These are phyloP conservation scores for Sinopyrophorus schimmeli DNA, from an alignment of 2,888 invertebrate genomes.

Conservation along the genomic window DNA sequence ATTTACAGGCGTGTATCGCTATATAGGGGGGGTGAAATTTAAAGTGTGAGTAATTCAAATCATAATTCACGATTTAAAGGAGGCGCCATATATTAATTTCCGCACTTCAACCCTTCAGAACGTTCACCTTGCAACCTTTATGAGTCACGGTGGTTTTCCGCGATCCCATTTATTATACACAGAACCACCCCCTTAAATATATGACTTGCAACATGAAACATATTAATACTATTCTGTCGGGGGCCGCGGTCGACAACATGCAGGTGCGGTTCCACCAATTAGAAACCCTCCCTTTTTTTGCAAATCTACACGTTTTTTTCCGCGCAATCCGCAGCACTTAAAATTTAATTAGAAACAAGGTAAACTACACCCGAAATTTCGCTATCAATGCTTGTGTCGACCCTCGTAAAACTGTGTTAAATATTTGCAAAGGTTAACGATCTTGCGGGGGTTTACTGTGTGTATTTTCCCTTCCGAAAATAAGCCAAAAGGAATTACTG, in stretches of 20 bases:
- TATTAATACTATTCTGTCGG: constrained; percentile 23
- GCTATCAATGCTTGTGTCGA: too few species aligned
- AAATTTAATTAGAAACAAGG: too few species aligned
- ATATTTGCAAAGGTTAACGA: too few species aligned
- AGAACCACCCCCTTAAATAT: constrained; percentile 17
- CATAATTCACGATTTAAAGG: constrained; percentile 27
- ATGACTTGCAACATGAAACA: constrained; percentile 24
- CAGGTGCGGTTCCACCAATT: constrained; percentile 33
- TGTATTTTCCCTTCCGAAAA: too few species aligned
- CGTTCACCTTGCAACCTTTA: constrained; percentile 29
- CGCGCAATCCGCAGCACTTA: too few species aligned
- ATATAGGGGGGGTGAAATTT: constrained; percentile 8
- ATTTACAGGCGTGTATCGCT: constrained; percentile 5
- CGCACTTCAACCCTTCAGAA: constrained; percentile 28
- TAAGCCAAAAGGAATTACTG: too few species aligned
- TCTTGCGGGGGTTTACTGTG: too few species aligned
- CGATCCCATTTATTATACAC: constrained; percentile 24
- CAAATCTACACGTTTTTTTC: too few species aligned
- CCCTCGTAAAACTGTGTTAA: too few species aligned
- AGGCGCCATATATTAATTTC: constrained; percentile 29
- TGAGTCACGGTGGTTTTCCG: constrained; percentile 27
- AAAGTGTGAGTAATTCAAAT: constrained; percentile 18
- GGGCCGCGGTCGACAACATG: constrained; percentile 25
- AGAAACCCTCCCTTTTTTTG: too few species aligned
- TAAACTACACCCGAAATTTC: too few species aligned